Evolutionary conservation across 1,140 invertebrate species (phyloP).

Genomic region (Octopus sinensis): DNA sequence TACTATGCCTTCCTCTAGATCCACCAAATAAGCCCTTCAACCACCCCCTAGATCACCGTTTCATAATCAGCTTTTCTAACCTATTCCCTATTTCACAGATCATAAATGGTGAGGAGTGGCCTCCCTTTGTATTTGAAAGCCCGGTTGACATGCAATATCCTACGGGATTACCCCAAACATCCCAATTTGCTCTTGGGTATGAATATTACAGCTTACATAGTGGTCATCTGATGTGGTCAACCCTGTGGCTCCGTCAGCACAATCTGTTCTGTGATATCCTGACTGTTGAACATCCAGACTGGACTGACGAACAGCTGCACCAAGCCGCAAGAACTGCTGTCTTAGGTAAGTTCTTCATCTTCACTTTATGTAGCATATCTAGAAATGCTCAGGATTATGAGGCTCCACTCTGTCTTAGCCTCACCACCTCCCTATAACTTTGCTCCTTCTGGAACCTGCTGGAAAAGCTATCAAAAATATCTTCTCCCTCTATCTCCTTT

Average conservation of each 20-base stretch:
- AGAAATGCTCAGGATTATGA: too few species aligned
- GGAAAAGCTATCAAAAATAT: too few species aligned
- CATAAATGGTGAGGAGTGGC: neutral
- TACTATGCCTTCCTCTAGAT: too few species aligned
- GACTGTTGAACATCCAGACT: neutral
- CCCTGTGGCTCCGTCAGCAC: neutral
- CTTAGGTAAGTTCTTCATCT: too few species aligned
- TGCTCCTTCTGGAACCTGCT: too few species aligned
- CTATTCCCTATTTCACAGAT: neutral
- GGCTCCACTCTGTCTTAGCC: too few species aligned
- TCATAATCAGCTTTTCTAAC: too few species aligned
- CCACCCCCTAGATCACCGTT: too few species aligned
- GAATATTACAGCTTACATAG: neutral
- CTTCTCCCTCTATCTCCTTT: too few species aligned
- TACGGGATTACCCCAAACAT: neutral
- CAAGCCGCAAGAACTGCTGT: neutral
- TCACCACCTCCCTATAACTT: too few species aligned
- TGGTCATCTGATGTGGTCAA: slow-evolving; percentile 4
- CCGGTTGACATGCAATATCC: neutral
- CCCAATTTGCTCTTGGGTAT: neutral
- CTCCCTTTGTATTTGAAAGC: neutral
- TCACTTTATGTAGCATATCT: too few species aligned
- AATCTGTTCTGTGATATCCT: neutral
- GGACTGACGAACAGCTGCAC: neutral
- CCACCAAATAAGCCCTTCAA: too few species aligned